Percentiles rank a stretch among this genome's conserved stretches.
phyloP scores from a whole-genome alignment of 2,888 invertebrate species.

The Leucophora obtusa region DNA sequence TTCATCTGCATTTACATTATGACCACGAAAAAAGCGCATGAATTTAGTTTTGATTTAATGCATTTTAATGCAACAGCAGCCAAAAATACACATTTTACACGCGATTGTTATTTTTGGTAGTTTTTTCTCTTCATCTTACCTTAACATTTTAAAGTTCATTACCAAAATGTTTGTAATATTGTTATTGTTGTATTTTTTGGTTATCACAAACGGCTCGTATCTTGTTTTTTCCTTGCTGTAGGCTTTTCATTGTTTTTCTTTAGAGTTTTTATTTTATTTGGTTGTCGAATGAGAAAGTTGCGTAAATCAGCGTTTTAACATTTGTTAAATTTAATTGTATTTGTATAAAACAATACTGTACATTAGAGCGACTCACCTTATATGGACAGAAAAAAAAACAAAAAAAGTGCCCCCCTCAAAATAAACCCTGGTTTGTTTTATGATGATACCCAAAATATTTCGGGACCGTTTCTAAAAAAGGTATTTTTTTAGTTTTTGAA shows the following conservation, averaged over 20 bases:
- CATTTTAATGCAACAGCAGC: conserved; percentile 16
- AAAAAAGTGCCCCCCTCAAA: too few species aligned
- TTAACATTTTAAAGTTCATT: conserved; percentile 59
- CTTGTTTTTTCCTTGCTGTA: conserved; percentile 30
- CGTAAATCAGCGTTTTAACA: conserved; percentile 61
- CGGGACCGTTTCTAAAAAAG: too few species aligned
- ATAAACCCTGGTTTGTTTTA: too few species aligned
- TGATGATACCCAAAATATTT: too few species aligned
- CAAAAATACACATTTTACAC: conserved; percentile 36
- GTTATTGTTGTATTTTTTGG: conserved; percentile 1
- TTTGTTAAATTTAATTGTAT: conserved; percentile 57
- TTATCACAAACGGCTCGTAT: background rate
- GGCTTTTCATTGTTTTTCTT: conserved; percentile 55
- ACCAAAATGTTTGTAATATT: conserved; percentile 40
- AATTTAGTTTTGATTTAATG: conserved; percentile 46
- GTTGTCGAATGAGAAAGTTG: conserved; percentile 62
- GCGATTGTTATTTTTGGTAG: conserved; percentile 19
- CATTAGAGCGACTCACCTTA: conserved; percentile 13
- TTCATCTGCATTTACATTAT: conserved; percentile 24
- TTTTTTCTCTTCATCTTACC: conserved; percentile 32
- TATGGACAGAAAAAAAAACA: too few species aligned
- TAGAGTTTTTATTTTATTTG: conserved; percentile 11
- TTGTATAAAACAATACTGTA: conserved; percentile 14
- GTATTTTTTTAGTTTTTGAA: too few species aligned
- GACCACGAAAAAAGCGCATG: conserved; percentile 29